These are phyloP conservation scores for Channa striata DNA, from an alignment of 2,797 vertebrate genomes.

Conservation along the genomic window DNA sequence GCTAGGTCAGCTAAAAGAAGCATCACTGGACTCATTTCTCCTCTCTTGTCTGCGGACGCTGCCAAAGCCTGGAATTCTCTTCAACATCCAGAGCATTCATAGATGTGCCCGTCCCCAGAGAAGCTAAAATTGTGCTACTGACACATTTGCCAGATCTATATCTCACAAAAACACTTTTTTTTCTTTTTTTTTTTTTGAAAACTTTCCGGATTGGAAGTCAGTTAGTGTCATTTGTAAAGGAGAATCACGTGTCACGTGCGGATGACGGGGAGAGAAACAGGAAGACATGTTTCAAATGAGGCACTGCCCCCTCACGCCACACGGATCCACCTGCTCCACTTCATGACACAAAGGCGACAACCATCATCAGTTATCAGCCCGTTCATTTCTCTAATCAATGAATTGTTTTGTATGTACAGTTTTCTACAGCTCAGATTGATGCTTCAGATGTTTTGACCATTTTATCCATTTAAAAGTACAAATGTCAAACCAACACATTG, in stretches of 20 bases:
- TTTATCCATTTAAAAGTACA: no score
- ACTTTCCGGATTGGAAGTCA: not conserved
- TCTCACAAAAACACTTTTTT: constrained; percentile 39
- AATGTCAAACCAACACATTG: no score
- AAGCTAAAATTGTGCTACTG: constrained; percentile 69
- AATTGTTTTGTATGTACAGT: no score
- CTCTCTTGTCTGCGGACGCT: constrained; percentile 64
- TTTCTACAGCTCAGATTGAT: not conserved
- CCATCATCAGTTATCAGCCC: not conserved
- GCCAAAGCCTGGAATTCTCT: constrained; percentile 74
- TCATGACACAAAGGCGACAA: not conserved
- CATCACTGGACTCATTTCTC: constrained; percentile 75
- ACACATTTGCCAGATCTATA: constrained; percentile 75
- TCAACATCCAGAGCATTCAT: constrained; percentile 71
- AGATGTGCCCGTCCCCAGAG: constrained; percentile 67
- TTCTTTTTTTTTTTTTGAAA: not conserved
- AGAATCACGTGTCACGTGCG: constrained; percentile 2
- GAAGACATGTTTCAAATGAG: not conserved
- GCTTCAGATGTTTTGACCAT: no score
- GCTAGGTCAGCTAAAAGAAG: constrained; percentile 82
- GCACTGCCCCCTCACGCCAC: no score
- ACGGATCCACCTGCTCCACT: not conserved
- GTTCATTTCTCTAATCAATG: not conserved
- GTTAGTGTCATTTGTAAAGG: not conserved
- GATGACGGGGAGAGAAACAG: not conserved